Evolutionary conservation across 2,888 invertebrate species (phyloP), one percentile per base, ranked within the genome.

Genomic region (Temnothorax rugatulus): DNA sequence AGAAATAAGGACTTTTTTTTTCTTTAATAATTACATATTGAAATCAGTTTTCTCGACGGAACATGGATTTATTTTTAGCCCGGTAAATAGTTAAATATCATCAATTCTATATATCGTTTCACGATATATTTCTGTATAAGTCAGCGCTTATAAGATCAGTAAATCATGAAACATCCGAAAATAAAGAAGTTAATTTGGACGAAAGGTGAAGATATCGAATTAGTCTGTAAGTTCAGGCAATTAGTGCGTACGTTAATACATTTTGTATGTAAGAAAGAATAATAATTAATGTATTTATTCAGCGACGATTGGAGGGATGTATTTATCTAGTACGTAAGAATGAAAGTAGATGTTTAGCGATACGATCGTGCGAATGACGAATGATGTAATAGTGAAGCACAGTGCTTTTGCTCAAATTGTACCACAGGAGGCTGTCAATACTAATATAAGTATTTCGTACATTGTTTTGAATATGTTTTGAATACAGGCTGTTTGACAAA

Each of bases 381-480:
- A 79, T 34, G n/a, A 71, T 59, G 44, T 73, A 81, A 71, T 71
- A 71, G 41, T 81, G n/a, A 81, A 50, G 73, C 71, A 79, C 79
- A 71, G 8, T 71, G 79, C 59, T 81, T 79, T 81, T 81, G 79
- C 79, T 81, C 79, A 66, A 82, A 84, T 57, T 73, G 47, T 82
- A 84, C 34, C 54, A 59, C 21, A 47, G 18, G 52, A 44, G 66
- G 68, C 57, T 83, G 68, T 84, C 44, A 71, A 84, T 61, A 82
- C 47, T 34, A 73, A 81, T 87, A 89, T 88, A 61, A 85, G 82
- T 75, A 86, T 84, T 84, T 84, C 88, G 64, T 89, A 90, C 29
- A 34, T 68, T 84, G 84, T 71, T 77, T 77, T 47, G 63, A 84
- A 66, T 84, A 84, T 68, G 47, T 29, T 47, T 68, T 68, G 47